A percentile compares a stretch with the other conserved stretches of the same genome.
These are phyloP conservation scores for Elysia chlorotica DNA, from an alignment of 1,140 invertebrate species.

Conservation along the genomic window DNA sequence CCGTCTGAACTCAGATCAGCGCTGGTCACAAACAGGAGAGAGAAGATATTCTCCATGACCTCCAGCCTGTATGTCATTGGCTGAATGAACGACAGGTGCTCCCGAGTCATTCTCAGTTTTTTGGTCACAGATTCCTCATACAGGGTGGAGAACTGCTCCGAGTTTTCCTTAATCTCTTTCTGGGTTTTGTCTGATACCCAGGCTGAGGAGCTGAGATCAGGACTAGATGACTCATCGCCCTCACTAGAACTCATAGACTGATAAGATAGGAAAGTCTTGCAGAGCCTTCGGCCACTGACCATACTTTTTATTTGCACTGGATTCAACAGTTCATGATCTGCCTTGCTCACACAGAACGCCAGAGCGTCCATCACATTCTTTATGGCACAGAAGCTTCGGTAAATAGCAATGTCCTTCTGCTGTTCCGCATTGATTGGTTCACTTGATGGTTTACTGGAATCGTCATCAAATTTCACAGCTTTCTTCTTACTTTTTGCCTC, in stretches of 20 bases:
- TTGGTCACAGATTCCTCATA: slow-evolving; percentile 46
- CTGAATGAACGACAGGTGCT: slow-evolving; percentile 50
- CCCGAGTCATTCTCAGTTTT: slow-evolving; percentile 41
- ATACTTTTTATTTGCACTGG: slow-evolving; percentile 31
- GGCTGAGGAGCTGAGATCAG: no score
- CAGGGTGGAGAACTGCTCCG: slow-evolving; percentile 35
- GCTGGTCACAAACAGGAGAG: slow-evolving; percentile 59
- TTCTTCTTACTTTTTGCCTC: slow-evolving; percentile 35
- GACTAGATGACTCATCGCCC: slow-evolving; percentile 28
- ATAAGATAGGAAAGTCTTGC: slow-evolving; percentile 18
- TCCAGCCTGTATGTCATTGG: slow-evolving; percentile 61
- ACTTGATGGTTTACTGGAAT: slow-evolving; percentile 6
- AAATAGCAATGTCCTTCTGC: slow-evolving; percentile 52
- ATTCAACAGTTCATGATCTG: slow-evolving; percentile 39
- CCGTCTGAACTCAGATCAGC: slow-evolving; percentile 50
- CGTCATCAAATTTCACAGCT: slow-evolving; percentile 41
- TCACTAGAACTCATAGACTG: slow-evolving; percentile 29
- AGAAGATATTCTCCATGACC: slow-evolving; percentile 63
- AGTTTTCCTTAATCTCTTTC: slow-evolving; percentile 1
- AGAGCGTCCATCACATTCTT: slow-evolving; percentile 55
- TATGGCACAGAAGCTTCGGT: slow-evolving; percentile 53
- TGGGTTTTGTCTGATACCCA: neutral
- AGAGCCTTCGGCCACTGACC: slow-evolving; percentile 5
- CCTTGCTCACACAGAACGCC: slow-evolving; percentile 44
- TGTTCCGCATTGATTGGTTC: slow-evolving; percentile 45